A percentile compares a stretch with the other conserved stretches of the same genome.
Conservation (phyloP, 92 coral and sea anemone genomes). For the Diadumene lineata region DNA sequence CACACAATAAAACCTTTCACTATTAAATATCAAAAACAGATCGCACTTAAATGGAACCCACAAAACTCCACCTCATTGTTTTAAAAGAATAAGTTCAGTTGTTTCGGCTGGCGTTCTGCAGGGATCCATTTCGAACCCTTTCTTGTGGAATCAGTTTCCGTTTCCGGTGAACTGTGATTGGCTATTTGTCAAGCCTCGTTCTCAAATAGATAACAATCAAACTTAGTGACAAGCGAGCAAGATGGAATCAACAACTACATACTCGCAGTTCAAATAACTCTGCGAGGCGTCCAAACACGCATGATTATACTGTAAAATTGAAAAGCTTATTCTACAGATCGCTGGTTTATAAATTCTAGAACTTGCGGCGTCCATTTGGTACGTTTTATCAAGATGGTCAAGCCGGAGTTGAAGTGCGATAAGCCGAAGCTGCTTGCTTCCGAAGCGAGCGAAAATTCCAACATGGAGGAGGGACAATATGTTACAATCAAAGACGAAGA, state of each 20-base stretch:
- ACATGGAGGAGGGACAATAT: slow-evolving; percentile 37
- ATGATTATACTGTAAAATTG: slow-evolving; percentile 15
- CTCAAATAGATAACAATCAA: slow-evolving; percentile 32
- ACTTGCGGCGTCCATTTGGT: background rate
- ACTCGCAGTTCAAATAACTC: slow-evolving; percentile 30
- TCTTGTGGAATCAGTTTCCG: slow-evolving; percentile 42
- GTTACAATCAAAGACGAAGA: slow-evolving; percentile 11
- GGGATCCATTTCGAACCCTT: background rate
- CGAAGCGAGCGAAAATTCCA: slow-evolving; percentile 39
- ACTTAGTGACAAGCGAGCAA: slow-evolving; percentile 25
- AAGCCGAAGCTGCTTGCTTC: slow-evolving; percentile 49
- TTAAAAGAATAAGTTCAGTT: background rate
- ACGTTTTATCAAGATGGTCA: slow-evolving; percentile 54
- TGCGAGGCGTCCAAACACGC: slow-evolving; percentile 1
- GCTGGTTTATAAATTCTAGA: background rate
- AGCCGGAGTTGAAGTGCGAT: slow-evolving; percentile 62
- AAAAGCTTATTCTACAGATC: background rate
- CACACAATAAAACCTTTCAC: too few relatives aligned
- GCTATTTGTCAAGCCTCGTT: slow-evolving; percentile 34
- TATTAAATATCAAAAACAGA: too few relatives aligned
- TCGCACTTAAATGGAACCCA: too few relatives aligned
- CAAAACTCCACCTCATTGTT: too few relatives aligned
- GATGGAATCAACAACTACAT: slow-evolving; percentile 40
- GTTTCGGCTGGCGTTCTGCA: background rate
- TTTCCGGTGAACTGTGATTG: slow-evolving; percentile 70